Conservation (phyloP, 2,113 vertebrate species). For the Ammodytes marinus region DNA sequence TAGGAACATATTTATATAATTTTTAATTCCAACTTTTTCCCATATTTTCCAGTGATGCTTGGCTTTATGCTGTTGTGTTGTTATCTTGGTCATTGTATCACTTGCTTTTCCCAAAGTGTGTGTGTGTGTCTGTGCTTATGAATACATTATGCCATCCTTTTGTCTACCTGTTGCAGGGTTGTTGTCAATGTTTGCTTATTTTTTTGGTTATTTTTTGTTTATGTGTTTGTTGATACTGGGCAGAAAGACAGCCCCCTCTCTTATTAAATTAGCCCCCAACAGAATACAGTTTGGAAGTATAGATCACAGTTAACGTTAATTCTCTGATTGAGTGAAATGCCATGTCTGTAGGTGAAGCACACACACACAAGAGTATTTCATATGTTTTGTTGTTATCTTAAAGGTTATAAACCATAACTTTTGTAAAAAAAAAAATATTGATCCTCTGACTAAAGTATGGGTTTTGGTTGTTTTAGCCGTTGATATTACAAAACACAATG, state of each 20-base stretch:
- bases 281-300: neutral
- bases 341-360: neutral
- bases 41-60: neutral
- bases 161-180: neutral
- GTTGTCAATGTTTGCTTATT: neutral
- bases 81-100: neutral
- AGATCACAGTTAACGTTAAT: slow-evolving; percentile 14
- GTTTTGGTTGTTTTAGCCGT: neutral
- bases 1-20: neutral
- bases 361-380: neutral
- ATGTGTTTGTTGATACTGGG: neutral
- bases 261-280: slow-evolving; percentile 12
- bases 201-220: neutral
- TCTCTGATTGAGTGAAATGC: slow-evolving; percentile 10
- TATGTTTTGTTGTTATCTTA: neutral
- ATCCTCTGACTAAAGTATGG: too few relatives aligned
- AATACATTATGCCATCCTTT: neutral
- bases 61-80: neutral
- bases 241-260: slow-evolving; percentile 22
- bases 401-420: neutral
- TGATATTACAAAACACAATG: neutral
- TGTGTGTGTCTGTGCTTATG: neutral
- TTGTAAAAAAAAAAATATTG: neutral
- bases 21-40: neutral
- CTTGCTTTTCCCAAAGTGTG: neutral